A percentile compares a stretch with the other conserved stretches of the same genome.
Conservation (phyloP, 2,888 invertebrate species). For the Drosophila anceps region DNA sequence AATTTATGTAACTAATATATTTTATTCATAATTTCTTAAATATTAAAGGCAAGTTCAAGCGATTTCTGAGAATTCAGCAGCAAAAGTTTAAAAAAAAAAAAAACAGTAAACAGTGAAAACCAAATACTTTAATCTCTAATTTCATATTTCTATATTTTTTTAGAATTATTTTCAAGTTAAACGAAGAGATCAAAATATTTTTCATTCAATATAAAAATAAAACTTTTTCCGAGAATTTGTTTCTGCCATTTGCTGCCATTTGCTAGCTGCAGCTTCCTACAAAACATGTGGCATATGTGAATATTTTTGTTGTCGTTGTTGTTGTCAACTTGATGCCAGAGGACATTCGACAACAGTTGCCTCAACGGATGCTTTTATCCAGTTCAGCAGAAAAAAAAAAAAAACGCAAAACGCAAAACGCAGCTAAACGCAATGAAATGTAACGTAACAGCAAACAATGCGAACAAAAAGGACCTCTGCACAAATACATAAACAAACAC, state of each 20-base stretch:
- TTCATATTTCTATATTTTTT: not conserved
- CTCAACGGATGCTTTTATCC: conserved; percentile 9
- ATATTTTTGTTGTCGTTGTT: not conserved
- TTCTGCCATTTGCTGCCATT: not conserved
- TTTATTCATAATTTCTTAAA: no score
- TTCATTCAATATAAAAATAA: not conserved
- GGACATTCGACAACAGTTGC: conserved; percentile 19
- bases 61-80: no score
- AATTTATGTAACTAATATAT: no score
- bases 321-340: conserved; percentile 15
- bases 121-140: not conserved
- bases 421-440: conserved; percentile 65
- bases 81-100: no score
- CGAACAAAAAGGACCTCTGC: conserved; percentile 45
- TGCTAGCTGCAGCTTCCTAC: not conserved
- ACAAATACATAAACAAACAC: conserved; percentile 25
- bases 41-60: no score
- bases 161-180: not conserved
- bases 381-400: conserved; percentile 24
- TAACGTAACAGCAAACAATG: conserved; percentile 63
- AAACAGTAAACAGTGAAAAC: not conserved
- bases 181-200: not conserved
- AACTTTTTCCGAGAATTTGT: not conserved
- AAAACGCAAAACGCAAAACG: conserved; percentile 52
- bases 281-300: conserved; percentile 4